Evolutionary conservation across 2,113 vertebrate species (phyloP).

Genomic region (Cyprinodon variegatus): DNA sequence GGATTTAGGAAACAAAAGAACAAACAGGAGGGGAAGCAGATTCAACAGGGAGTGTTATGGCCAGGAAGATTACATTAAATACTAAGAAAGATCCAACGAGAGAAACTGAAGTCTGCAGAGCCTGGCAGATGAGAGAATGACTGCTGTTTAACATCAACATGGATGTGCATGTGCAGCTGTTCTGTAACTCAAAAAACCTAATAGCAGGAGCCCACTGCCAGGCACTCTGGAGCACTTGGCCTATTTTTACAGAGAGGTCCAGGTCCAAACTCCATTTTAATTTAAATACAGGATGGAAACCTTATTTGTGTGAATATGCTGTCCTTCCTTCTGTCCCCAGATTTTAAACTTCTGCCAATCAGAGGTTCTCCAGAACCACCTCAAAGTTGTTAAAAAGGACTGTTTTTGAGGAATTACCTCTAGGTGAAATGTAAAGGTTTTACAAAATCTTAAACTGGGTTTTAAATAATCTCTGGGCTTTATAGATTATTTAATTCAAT

Average conservation of each 20-base stretch:
- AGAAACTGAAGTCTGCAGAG: constrained; percentile 16
- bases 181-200: constrained; percentile 1
- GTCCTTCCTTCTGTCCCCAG: too few relatives aligned
- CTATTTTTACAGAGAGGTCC: background rate
- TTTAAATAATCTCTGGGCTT: too few relatives aligned
- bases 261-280: background rate
- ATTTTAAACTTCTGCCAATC: too few relatives aligned
- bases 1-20: background rate
- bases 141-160: constrained; percentile 23
- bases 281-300: too few relatives aligned
- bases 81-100: constrained; percentile 43
- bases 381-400: too few relatives aligned
- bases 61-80: constrained; percentile 59
- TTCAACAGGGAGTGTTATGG: constrained; percentile 21
- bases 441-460: too few relatives aligned
- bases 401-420: too few relatives aligned
- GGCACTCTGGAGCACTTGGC: constrained; percentile 15
- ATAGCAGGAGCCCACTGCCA: constrained; percentile 38
- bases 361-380: too few relatives aligned
- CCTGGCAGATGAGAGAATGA: constrained; percentile 60
- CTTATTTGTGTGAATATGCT: too few relatives aligned
- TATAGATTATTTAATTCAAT: too few relatives aligned
- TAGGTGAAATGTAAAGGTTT: too few relatives aligned
- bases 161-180: constrained; percentile 10
- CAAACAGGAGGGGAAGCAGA: background rate